Evolutionary conservation across 2,888 invertebrate genomes (phyloP), one percentile per base, ranked within the genome.

Genomic region (Minunthozetes semirufus): DNA sequence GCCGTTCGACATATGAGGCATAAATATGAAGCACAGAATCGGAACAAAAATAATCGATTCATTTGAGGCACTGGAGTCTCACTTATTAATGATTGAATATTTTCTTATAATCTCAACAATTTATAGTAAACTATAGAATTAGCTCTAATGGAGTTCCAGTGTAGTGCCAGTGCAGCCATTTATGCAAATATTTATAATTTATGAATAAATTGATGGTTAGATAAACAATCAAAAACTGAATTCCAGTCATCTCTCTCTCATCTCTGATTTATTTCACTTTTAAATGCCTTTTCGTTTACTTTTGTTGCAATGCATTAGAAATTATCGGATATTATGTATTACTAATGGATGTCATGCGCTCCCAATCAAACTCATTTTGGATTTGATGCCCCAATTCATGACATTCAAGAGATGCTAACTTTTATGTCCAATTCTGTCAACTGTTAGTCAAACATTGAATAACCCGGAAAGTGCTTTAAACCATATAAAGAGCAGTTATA

Each of bases 161-260:
- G 5, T 27, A 59, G 25, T 33, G n/a, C 9, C 42, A 42, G 42
- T 25, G 9, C 59, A 59, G 6, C 19, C 59, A 59, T 27, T 59
- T 61, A 61, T 17, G 27, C 33, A 61, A 61, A 61, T 61, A 61
- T 61, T 61, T 61, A 61, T 33, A 61, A 33, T 61, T 29, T 61
- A 61, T 61, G 27, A 61, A 61, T 29, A 61, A 61, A 61, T 61
- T 61, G 61, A 33, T 61, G 13, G 61, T 29, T 29, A 61, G 61
- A 59, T 61, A 61, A 61, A 61, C 61, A 61, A 61, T 61, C 61
- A 61, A 61, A 61, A 61, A 22, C 33, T 61, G 29, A 29, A 61
- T 56, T 56, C 15, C 61, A 61, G 61, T 61, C 56, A 22, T 15
- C 33, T 33, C 4, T 5, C 33, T 5, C 4, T 33, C 33, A 33